Evolutionary conservation across 2,797 vertebrate species (phyloP).

Genomic region (Phylloscopus collybita): DNA sequence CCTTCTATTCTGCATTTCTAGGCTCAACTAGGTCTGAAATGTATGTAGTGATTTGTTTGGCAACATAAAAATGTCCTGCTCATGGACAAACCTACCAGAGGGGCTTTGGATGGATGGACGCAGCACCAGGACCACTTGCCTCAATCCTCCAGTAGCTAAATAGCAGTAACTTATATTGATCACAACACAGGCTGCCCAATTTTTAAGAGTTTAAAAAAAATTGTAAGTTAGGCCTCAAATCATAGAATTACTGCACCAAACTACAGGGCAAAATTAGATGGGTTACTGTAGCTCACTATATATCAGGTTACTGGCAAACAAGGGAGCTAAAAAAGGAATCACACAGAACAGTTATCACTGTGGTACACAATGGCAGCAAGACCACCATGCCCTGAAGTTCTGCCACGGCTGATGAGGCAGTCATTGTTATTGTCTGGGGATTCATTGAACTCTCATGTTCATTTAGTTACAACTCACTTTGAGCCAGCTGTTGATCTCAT

Average conservation of each 20-base stretch:
- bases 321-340: not conserved
- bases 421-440: not conserved
- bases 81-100: not conserved
- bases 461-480: not conserved
- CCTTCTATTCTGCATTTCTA: not conserved
- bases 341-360: not conserved
- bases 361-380: not conserved
- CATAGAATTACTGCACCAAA: not conserved
- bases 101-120: not conserved
- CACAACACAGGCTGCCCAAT: not conserved
- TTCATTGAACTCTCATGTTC: not conserved
- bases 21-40: not conserved
- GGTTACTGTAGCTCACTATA: not conserved
- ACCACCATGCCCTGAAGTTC: not conserved
- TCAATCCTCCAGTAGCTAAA: not conserved
- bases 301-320: not conserved
- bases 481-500: conserved; percentile 32
- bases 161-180: not conserved
- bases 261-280: not conserved
- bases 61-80: not conserved
- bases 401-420: not conserved
- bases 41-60: not conserved
- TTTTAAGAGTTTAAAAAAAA: not conserved
- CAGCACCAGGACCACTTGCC: not conserved
- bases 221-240: not conserved